A percentile compares a stretch with the other conserved stretches of the same genome.
Conservation (phyloP, 2,797 vertebrate genomes). For the Acanthurus leucopareius region DNA sequence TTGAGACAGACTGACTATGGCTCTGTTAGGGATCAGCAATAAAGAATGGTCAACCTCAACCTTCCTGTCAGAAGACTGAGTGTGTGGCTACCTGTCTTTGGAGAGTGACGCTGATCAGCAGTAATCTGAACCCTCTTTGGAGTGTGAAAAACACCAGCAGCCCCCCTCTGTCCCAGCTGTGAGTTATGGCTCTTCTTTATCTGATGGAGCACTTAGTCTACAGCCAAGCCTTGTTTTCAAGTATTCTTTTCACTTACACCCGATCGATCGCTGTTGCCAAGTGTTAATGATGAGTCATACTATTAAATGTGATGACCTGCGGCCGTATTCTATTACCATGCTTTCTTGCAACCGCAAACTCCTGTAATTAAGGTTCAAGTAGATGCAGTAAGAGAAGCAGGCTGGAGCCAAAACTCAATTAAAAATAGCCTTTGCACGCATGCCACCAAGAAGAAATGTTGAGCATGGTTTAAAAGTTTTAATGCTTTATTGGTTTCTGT, state of each 20-base stretch:
- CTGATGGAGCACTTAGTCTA: conserved; percentile 74
- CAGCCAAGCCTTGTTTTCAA: conserved; percentile 65
- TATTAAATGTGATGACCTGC: conserved; percentile 79
- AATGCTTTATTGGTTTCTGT: conserved; percentile 60
- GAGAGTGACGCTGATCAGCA: conserved; percentile 55
- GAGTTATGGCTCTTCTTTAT: conserved; percentile 65
- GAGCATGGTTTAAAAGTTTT: conserved; percentile 54
- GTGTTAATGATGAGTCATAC: conserved; percentile 83
- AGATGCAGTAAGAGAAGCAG: conserved; percentile 39
- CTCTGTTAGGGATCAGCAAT: conserved; percentile 3
- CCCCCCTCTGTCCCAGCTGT: conserved; percentile 28
- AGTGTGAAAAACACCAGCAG: conserved; percentile 47
- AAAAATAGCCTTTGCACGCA: conserved; percentile 50
- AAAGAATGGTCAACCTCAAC: conserved; percentile 20
- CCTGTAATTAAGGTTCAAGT: conserved; percentile 68
- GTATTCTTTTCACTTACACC: conserved; percentile 75
- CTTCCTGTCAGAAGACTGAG: conserved; percentile 11
- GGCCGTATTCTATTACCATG: conserved; percentile 67
- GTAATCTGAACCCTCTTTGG: conserved; percentile 59
- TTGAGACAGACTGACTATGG: not conserved
- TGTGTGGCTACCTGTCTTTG: conserved; percentile 16
- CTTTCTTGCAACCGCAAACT: conserved; percentile 54
- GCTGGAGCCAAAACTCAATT: conserved; percentile 60
- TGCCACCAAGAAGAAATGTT: conserved; percentile 20
- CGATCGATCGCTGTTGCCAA: conserved; percentile 69